Conservation (phyloP, 2,888 invertebrate species). For the Drosophila emarginata region DNA sequence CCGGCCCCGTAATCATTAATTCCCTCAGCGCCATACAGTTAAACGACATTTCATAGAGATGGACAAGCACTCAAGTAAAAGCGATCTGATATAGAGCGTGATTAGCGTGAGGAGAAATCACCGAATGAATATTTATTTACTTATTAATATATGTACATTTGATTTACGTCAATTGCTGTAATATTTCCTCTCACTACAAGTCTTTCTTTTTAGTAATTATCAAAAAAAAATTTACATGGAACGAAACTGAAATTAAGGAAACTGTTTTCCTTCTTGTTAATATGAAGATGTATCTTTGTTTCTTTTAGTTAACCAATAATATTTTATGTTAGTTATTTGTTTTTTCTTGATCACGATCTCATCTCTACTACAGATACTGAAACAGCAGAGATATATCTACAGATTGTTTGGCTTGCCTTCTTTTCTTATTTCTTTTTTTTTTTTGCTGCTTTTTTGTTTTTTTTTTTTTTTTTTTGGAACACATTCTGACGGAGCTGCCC, state of each 20-base stretch:
- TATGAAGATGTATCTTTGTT: too few species aligned
- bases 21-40: slow-evolving; percentile 58
- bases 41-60: not conserved
- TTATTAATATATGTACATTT: too few species aligned
- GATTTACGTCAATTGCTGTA: too few species aligned
- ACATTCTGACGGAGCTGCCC: slow-evolving; percentile 47
- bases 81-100: not conserved
- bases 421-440: slow-evolving; percentile 21
- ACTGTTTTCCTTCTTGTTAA: not conserved
- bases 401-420: slow-evolving; percentile 55
- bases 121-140: too few species aligned
- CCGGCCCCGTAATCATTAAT: slow-evolving; percentile 68
- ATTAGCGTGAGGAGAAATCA: not conserved
- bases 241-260: not conserved
- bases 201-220: too few species aligned
- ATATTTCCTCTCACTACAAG: too few species aligned
- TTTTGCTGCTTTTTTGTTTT: slow-evolving; percentile 19
- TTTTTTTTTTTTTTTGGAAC: slow-evolving; percentile 31
- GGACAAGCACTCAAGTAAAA: too few species aligned
- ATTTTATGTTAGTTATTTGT: too few species aligned
- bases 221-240: too few species aligned
- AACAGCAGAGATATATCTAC: slow-evolving; percentile 59
- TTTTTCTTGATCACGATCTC: not conserved
- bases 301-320: too few species aligned
- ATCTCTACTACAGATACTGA: slow-evolving; percentile 21